phyloP scores from a whole-genome alignment of 2,888 invertebrate genomes.

The Melipona beecheii region DNA sequence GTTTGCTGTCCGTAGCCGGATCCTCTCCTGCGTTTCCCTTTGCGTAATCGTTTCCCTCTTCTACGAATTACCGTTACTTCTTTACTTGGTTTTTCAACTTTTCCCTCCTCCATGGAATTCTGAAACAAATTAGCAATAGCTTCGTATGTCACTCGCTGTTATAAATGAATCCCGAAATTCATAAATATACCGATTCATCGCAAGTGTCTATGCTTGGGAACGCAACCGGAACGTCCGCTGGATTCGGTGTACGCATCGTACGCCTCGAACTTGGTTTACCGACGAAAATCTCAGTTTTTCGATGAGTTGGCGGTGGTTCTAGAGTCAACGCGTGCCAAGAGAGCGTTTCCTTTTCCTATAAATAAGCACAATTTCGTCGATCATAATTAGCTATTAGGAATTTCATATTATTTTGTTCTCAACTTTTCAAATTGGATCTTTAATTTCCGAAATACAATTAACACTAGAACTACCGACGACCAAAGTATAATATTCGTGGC shows the following conservation, averaged over 20 bases:
- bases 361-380: background rate
- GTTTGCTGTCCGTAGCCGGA: constrained; percentile 81
- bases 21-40: constrained; percentile 78
- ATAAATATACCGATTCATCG: constrained; percentile 45
- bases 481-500: too few species aligned
- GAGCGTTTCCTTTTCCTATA: constrained; percentile 80
- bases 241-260: constrained; percentile 7
- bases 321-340: constrained; percentile 81
- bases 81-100: constrained; percentile 31
- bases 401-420: background rate
- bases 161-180: background rate
- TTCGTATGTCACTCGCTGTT: background rate
- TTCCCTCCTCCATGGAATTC: constrained; percentile 38
- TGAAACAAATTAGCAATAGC: background rate
- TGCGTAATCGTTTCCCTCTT: constrained; percentile 78
- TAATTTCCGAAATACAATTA: too few species aligned
- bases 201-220: constrained; percentile 31
- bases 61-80: constrained; percentile 61
- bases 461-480: too few species aligned
- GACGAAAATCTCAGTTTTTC: constrained; percentile 70
- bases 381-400: background rate
- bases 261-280: constrained; percentile 57
- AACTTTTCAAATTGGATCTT: too few species aligned
- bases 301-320: constrained; percentile 77
- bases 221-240: constrained; percentile 17